A percentile compares a stretch with the other conserved stretches of the same genome.
Conservation (phyloP, 1,140 invertebrate species). For the Chionoecetes opilio region DNA sequence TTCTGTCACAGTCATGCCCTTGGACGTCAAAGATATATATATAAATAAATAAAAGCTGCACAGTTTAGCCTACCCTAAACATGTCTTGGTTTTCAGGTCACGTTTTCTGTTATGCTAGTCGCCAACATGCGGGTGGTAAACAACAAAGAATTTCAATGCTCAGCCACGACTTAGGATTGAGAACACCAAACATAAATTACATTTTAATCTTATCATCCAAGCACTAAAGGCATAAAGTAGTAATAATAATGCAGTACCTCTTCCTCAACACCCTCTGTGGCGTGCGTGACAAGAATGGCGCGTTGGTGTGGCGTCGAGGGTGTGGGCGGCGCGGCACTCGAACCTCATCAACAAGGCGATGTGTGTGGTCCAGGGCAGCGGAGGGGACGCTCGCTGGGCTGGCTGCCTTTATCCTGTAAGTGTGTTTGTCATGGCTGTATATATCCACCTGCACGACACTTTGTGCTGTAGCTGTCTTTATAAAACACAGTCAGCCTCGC, state of each 20-base stretch:
- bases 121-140: conserved; percentile 61
- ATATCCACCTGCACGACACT: background rate
- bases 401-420: background rate
- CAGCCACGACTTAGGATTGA: background rate
- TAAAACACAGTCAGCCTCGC: background rate
- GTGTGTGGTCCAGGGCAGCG: background rate
- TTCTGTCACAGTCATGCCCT: too few relatives aligned
- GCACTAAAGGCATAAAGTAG: background rate
- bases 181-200: background rate
- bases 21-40: too few relatives aligned
- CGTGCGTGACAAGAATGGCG: background rate
- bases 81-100: background rate
- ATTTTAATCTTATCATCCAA: background rate
- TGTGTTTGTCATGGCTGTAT: background rate
- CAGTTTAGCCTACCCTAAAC: background rate
- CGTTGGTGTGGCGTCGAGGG: background rate
- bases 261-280: background rate
- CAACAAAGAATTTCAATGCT: conserved; percentile 62
- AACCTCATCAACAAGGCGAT: background rate
- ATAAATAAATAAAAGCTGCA: background rate
- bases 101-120: conserved; percentile 6
- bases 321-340: background rate
- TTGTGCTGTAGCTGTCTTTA: background rate
- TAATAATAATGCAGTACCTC: too few relatives aligned
- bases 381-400: background rate